Evolutionary conservation across 30 jellyfish, hydroid and myxozoan genomes (phyloP).

Genomic region (Mastigias papua): DNA sequence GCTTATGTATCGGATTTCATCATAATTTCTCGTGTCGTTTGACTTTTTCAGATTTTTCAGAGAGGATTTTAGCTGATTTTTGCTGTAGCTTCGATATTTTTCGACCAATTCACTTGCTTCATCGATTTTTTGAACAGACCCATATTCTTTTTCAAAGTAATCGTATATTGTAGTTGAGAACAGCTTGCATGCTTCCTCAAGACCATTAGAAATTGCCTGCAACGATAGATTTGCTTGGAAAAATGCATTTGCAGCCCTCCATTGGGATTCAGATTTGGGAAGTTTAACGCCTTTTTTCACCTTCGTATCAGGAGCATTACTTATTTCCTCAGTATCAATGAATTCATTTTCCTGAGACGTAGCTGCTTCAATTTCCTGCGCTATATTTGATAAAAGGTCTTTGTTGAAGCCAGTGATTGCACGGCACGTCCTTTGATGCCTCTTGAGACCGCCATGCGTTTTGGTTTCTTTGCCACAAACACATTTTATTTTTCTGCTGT

Average conservation of each 20-base stretch:
- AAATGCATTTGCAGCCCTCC: constrained; percentile 13
- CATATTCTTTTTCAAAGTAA: not conserved
- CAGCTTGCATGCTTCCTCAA: not conserved
- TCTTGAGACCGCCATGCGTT: constrained; percentile 46
- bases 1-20: not conserved
- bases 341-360: constrained; percentile 30
- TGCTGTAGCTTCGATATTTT: not conserved
- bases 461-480: constrained; percentile 37
- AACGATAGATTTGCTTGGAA: constrained; percentile 19
- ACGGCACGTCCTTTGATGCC: constrained; percentile 44
- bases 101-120: not conserved
- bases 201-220: not conserved
- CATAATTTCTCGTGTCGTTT: constrained; percentile 7
- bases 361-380: constrained; percentile 35
- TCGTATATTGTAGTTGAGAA: not conserved
- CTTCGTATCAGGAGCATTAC: constrained; percentile 39
- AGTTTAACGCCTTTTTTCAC: not conserved
- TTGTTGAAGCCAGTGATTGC: constrained; percentile 28
- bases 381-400: constrained; percentile 30
- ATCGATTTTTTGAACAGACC: not conserved
- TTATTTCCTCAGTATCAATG: constrained; percentile 16
- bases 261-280: constrained; percentile 31
- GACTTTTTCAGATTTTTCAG: no score
- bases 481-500: constrained; percentile 20
- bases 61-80: no score